Evolutionary conservation across 2,888 invertebrate species (phyloP).

Genomic region (Asteroscopus sphinx): DNA sequence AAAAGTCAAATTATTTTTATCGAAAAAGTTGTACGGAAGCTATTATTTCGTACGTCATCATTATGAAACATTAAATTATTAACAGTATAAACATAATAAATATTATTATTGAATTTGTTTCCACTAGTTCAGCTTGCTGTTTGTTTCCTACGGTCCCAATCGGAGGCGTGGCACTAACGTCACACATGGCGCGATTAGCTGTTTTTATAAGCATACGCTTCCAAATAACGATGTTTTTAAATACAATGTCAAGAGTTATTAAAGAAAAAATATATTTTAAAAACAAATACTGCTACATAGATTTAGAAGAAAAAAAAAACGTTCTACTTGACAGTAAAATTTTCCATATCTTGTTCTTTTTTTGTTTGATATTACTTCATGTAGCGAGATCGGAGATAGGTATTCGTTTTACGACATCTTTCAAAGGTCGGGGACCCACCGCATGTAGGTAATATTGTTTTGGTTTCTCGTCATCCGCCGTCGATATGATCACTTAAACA

Average conservation of each 20-base stretch:
- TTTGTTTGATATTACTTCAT: slow-evolving; percentile 20
- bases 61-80: neutral
- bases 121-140: slow-evolving; percentile 24
- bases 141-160: slow-evolving; percentile 47
- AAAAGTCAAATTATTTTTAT: too few species aligned
- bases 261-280: neutral
- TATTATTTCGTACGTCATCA: slow-evolving; percentile 15
- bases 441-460: slow-evolving; percentile 53
- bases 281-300: slow-evolving; percentile 9
- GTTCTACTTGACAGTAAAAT: neutral
- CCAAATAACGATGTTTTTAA: slow-evolving; percentile 16
- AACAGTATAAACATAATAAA: slow-evolving; percentile 9
- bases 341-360: neutral
- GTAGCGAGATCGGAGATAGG: slow-evolving; percentile 6
- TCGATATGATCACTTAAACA: slow-evolving; percentile 33
- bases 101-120: neutral
- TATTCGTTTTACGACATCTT: slow-evolving; percentile 32
- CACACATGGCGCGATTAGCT: slow-evolving; percentile 53
- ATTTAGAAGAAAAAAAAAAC: slow-evolving; percentile 17
- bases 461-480: slow-evolving; percentile 48
- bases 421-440: slow-evolving; percentile 50
- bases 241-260: slow-evolving; percentile 22
- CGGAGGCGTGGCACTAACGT: slow-evolving; percentile 73
- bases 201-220: slow-evolving; percentile 29
- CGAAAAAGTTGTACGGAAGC: slow-evolving; percentile 11